A percentile compares a stretch with the other conserved stretches of the same genome.
phyloP scores from a whole-genome alignment of 2,888 invertebrate species.

The Euphydryas editha region DNA sequence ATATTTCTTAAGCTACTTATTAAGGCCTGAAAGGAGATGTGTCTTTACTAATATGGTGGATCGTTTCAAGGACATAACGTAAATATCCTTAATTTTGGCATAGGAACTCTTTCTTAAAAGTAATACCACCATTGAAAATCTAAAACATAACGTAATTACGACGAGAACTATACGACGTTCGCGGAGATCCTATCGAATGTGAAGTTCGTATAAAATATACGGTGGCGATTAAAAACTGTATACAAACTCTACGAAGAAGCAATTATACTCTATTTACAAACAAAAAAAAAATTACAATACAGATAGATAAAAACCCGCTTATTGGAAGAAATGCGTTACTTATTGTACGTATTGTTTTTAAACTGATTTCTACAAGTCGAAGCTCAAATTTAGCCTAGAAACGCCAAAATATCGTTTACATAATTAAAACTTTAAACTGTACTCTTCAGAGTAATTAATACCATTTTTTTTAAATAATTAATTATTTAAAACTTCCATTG shows the following conservation, averaged over 20 bases:
- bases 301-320: constrained; percentile 2
- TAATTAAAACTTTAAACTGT: not conserved
- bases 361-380: not conserved
- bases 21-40: not conserved
- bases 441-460: no score
- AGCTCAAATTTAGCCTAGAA: not conserved
- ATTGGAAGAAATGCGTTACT: constrained; percentile 1
- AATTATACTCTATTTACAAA: constrained; percentile 7
- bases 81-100: constrained; percentile 29
- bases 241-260: constrained; percentile 21
- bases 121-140: constrained; percentile 25
- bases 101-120: constrained; percentile 36
- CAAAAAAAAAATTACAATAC: not conserved
- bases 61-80: constrained; percentile 17
- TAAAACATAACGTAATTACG: constrained; percentile 10
- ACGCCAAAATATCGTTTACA: not conserved
- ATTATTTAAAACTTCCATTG: no score
- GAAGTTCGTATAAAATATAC: constrained; percentile 5
- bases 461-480: not conserved
- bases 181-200: not conserved
- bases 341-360: not conserved
- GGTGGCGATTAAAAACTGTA: constrained; percentile 13
- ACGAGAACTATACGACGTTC: not conserved
- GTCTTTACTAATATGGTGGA: constrained; percentile 12
- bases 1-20: constrained; percentile 9